A percentile compares a stretch with the other conserved stretches of the same genome.
Conservation (phyloP, 2,113 vertebrate species). For the Sisor rabdophorus region DNA sequence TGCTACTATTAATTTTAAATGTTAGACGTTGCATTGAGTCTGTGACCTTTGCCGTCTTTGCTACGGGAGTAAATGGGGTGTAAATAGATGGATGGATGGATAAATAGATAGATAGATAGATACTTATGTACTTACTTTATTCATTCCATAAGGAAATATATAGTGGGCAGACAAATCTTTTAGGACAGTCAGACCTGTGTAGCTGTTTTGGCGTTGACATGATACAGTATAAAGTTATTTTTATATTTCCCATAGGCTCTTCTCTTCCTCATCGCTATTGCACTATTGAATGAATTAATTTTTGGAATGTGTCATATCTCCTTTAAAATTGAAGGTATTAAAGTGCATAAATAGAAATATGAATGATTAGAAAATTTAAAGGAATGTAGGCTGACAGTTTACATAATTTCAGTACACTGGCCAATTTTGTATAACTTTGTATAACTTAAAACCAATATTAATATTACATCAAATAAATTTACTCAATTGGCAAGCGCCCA, state of each 20-base stretch:
- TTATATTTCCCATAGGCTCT: background rate
- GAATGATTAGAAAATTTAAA: background rate
- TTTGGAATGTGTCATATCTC: conserved; percentile 2
- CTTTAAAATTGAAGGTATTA: background rate
- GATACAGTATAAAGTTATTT: too few species aligned
- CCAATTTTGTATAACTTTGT: background rate
- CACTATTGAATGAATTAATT: conserved; percentile 8
- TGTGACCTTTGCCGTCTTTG: too few species aligned
- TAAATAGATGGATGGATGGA: background rate
- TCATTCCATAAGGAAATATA: too few species aligned
- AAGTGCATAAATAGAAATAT: too few species aligned
- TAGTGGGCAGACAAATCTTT: background rate
- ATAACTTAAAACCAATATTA: background rate
- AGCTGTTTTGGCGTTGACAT: background rate
- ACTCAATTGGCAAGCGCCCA: too few species aligned
- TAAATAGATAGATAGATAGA: too few species aligned
- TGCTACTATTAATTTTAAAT: too few species aligned
- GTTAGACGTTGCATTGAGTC: background rate
- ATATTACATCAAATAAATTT: too few species aligned
- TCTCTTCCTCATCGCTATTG: background rate
- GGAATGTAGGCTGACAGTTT: background rate
- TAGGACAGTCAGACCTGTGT: background rate
- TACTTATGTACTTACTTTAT: too few species aligned
- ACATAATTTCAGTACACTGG: background rate
- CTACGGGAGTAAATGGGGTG: background rate